A percentile compares a stretch with the other conserved stretches of the same genome.
phyloP scores from a whole-genome alignment of 1,140 invertebrate genomes.

The Ooceraea biroi region DNA sequence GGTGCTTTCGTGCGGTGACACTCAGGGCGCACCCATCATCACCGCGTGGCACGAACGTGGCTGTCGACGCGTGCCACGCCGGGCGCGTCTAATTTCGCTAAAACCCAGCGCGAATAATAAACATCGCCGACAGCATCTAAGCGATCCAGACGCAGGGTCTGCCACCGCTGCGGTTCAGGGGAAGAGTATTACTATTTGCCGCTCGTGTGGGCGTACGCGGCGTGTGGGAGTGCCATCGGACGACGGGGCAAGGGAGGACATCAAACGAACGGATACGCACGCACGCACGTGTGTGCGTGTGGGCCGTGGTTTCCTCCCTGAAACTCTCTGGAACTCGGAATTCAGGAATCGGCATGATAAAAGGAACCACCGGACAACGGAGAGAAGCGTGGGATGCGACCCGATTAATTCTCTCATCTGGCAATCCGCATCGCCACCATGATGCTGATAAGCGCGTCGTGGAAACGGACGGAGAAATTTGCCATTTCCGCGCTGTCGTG shows the following conservation, averaged over 20 bases:
- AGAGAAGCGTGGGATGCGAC: constrained; percentile 7
- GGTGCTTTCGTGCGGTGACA: constrained; percentile 29
- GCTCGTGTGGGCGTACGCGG: constrained; percentile 68
- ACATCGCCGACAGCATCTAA: constrained; percentile 26
- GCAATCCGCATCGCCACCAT: background rate
- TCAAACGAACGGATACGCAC: constrained; percentile 64
- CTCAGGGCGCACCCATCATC: constrained; percentile 56
- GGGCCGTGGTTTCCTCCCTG: constrained; percentile 69
- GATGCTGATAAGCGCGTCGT: constrained; percentile 28
- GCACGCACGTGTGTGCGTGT: constrained; percentile 41
- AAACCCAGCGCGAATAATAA: constrained; percentile 74
- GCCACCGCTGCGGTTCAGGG: constrained; percentile 32
- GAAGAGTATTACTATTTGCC: constrained; percentile 70
- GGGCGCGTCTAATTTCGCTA: constrained; percentile 73
- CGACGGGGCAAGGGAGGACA: constrained; percentile 59
- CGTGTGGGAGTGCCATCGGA: constrained; percentile 77
- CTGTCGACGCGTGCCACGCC: constrained; percentile 14
- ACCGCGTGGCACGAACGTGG: constrained; percentile 27
- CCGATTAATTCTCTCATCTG: constrained; percentile 33
- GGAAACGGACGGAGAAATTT: constrained; percentile 19
- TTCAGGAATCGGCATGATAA: constrained; percentile 56
- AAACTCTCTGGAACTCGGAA: constrained; percentile 6
- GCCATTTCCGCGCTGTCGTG: background rate
- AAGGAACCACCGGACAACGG: background rate
- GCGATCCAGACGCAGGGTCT: constrained; percentile 68